phyloP scores from a whole-genome alignment of 1,140 invertebrate species.

The Meloidogyne chitwoodi region DNA sequence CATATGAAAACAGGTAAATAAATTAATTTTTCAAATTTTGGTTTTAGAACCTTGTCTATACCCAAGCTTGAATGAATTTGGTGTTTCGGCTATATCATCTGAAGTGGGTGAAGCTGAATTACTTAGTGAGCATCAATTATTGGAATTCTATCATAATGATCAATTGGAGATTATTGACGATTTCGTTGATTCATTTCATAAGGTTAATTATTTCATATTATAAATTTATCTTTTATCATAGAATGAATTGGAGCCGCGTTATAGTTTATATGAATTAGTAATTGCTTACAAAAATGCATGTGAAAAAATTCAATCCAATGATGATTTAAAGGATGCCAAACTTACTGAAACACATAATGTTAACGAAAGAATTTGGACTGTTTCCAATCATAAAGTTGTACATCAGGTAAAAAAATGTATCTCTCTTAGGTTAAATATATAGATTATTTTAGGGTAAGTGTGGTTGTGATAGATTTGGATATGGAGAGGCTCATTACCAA shows the following conservation, averaged over 20 bases:
- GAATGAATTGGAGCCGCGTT: constrained; percentile 36
- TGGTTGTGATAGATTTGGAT: constrained; percentile 34
- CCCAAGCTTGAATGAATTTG: not conserved
- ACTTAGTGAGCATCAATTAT: constrained; percentile 30
- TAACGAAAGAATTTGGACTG: constrained; percentile 38
- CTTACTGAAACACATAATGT: constrained; percentile 5
- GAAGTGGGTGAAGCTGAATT: constrained; percentile 27
- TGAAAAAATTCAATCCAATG: constrained; percentile 29
- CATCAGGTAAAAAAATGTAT: constrained; percentile 18
- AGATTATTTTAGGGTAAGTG: constrained; percentile 31
- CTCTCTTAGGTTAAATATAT: constrained; percentile 9
- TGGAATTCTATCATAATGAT: constrained; percentile 42
- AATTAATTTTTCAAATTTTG: not conserved
- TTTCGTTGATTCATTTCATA: constrained; percentile 42
- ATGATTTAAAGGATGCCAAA: constrained; percentile 22
- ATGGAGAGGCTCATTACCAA: constrained; percentile 35
- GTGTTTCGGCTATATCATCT: not conserved
- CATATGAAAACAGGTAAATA: not conserved
- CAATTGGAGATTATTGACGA: constrained; percentile 43
- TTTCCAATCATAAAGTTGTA: constrained; percentile 35
- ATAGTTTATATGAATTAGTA: constrained; percentile 31
- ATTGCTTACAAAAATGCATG: constrained; percentile 28
- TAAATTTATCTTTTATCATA: constrained; percentile 23
- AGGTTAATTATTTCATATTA: constrained; percentile 10
- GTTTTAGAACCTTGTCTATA: not conserved